Percentiles rank a stretch among this genome's conserved stretches.
Evolutionary conservation across 2,888 invertebrate species (phyloP).

Genomic region (Spodoptera picta): DNA sequence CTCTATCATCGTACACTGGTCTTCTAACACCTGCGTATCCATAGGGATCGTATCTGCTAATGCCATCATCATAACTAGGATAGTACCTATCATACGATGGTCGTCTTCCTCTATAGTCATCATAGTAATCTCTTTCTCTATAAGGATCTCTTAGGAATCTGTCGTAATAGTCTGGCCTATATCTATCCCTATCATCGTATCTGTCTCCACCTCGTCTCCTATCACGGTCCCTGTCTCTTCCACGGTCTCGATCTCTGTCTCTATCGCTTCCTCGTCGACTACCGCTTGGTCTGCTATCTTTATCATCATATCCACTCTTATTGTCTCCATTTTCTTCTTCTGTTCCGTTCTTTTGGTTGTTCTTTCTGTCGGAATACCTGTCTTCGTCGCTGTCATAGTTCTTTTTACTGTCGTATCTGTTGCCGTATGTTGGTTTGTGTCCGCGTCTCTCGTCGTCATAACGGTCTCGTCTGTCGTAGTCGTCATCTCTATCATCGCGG

Average conservation of each 20-base stretch:
- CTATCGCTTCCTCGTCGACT: constrained; percentile 69
- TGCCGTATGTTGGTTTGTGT: constrained; percentile 77
- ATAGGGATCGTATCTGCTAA: constrained; percentile 62
- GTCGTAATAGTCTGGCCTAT: constrained; percentile 82
- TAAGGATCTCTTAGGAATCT: constrained; percentile 80
- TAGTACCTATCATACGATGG: constrained; percentile 76
- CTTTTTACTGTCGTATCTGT: constrained; percentile 73
- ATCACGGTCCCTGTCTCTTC: constrained; percentile 68
- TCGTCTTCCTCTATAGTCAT: constrained; percentile 75
- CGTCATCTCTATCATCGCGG: constrained; percentile 64
- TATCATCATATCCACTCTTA: constrained; percentile 70
- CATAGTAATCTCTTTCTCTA: constrained; percentile 76
- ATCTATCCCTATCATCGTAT: constrained; percentile 79
- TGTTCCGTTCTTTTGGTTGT: constrained; percentile 72
- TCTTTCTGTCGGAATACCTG: constrained; percentile 68
- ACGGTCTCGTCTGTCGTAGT: constrained; percentile 65
- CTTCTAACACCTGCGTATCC: constrained; percentile 65
- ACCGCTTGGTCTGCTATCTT: constrained; percentile 65
- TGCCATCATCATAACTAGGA: constrained; percentile 66
- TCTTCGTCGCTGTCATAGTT: constrained; percentile 69
- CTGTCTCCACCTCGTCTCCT: constrained; percentile 58
- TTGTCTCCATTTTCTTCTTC: constrained; percentile 76
- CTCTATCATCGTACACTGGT: constrained; percentile 70
- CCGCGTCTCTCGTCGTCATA: constrained; percentile 66
- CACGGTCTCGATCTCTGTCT: constrained; percentile 71